Base-by-base conservation (phyloP, 2,113 vertebrate species). In the Dissostichus mawsoni region DNA sequence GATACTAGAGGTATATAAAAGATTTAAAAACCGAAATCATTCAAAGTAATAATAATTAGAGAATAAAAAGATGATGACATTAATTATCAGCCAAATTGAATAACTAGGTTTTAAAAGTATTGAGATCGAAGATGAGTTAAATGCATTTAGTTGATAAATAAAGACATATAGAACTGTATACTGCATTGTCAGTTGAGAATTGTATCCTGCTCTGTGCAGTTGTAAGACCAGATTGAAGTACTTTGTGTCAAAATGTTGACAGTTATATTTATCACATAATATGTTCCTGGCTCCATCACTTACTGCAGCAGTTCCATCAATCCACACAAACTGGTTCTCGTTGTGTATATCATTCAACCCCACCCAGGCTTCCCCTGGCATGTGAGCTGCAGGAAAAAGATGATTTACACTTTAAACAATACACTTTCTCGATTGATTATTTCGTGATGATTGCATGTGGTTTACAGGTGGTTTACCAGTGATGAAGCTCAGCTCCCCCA, bases 401-500 rank as follows among this genome's bases (percentile, higher is more conserved):
- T 6, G 0, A 47, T 48, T 55, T 45, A 0, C 5, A 56, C 29
- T 48, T 52, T 25, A 51, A 44, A 17, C 11, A 2, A 52, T 18
- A 17, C 1, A 6, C n/a, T 70, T 69, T 16, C 16, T 51, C 7
- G 6, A 9, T 36, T 0, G 4, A 11, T 25, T 11, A 44, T 65
- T 18, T 65, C 13, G 8, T 5, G 18, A 20, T 10, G 3, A 8
- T 11, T 62, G 23, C 5, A 64, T 18, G 18, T 41, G 36, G 9
- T 45, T 61, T 36, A 4, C 17, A 4, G 0, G 48, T 7, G 11
- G n/a, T 90, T 85, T 63, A 95, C 95, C 92, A 2, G 55, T 92
- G 2, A 96, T 36, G 80, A 96, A 96, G 50, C 95, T 93, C 12
- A 95, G 65, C 0, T 94, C 92, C 25, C 91, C 89, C 66, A 88